Conservation (phyloP, 2,113 vertebrate genomes). For the Leucoraja erinaceus region DNA sequence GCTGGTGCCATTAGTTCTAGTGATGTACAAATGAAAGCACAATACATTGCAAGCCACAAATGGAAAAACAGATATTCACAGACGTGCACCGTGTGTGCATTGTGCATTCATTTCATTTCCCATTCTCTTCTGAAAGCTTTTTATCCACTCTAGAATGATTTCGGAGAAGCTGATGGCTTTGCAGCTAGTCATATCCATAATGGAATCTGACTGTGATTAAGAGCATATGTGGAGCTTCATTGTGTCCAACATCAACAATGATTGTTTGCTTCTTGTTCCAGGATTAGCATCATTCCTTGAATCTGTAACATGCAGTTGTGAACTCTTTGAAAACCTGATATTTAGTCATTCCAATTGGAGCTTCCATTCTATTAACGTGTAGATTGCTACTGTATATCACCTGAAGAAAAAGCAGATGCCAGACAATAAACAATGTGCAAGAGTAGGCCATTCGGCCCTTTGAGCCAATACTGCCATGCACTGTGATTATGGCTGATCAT, state of each 20-base stretch:
- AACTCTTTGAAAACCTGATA: neutral
- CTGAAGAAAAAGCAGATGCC: neutral
- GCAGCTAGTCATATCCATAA: neutral
- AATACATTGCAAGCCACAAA: neutral
- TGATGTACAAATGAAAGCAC: neutral
- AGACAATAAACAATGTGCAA: neutral
- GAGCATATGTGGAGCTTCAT: neutral
- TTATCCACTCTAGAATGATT: neutral
- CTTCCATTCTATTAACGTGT: neutral
- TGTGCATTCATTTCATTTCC: neutral
- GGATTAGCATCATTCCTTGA: neutral
- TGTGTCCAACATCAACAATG: neutral
- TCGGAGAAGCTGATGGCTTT: neutral
- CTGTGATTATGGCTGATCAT: too few relatives aligned
- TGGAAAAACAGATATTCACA: neutral
- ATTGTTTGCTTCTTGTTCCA: neutral
- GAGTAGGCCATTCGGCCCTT: too few relatives aligned
- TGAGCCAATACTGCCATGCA: too few relatives aligned
- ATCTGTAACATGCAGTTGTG: neutral
- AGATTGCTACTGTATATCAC: neutral
- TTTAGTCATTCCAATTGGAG: neutral
- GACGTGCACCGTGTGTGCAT: neutral
- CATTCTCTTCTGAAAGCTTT: too few relatives aligned
- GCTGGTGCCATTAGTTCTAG: neutral
- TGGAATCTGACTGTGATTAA: neutral